Percentiles rank a stretch among this genome's conserved stretches.
Evolutionary conservation across 1,140 invertebrate genomes (phyloP).

Genomic region (Linepithema humile): DNA sequence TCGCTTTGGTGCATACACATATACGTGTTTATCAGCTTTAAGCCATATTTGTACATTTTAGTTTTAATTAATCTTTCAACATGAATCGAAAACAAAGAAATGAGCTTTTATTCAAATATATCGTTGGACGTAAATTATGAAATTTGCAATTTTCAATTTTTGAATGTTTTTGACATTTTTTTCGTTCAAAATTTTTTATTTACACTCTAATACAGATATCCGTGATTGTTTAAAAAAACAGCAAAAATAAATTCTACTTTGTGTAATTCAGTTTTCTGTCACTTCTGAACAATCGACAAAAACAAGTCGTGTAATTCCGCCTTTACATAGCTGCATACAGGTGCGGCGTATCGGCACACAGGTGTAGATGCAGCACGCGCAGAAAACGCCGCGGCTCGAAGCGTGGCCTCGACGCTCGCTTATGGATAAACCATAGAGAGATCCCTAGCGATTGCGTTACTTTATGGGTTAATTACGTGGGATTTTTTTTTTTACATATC

Average conservation of each 20-base stretch:
- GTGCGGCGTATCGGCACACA: conserved; percentile 30
- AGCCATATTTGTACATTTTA: not conserved
- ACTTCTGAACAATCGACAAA: not conserved
- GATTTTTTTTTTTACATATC: conserved; percentile 63
- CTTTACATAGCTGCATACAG: conserved; percentile 27
- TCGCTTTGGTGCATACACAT: conserved; percentile 35
- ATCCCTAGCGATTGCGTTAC: conserved; percentile 72
- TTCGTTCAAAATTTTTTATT: not conserved
- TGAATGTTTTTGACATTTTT: too few species aligned
- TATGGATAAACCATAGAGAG: conserved; percentile 68
- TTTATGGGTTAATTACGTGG: conserved; percentile 80
- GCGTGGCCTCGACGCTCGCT: conserved; percentile 49
- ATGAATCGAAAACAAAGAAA: not conserved
- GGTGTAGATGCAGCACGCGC: conserved; percentile 31
- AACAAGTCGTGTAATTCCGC: conserved; percentile 26
- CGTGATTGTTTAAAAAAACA: not conserved
- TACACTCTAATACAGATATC: not conserved
- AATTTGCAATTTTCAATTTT: not conserved
- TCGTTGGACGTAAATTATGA: not conserved
- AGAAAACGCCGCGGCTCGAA: conserved; percentile 28
- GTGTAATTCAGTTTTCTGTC: not conserved
- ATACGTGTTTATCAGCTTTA: not conserved
- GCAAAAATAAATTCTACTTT: not conserved
- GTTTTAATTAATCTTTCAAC: not conserved
- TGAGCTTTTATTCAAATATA: not conserved